These are phyloP conservation scores for Lysiphlebus fabarum DNA, from an alignment of 1,140 invertebrate species.

Conservation along the genomic window DNA sequence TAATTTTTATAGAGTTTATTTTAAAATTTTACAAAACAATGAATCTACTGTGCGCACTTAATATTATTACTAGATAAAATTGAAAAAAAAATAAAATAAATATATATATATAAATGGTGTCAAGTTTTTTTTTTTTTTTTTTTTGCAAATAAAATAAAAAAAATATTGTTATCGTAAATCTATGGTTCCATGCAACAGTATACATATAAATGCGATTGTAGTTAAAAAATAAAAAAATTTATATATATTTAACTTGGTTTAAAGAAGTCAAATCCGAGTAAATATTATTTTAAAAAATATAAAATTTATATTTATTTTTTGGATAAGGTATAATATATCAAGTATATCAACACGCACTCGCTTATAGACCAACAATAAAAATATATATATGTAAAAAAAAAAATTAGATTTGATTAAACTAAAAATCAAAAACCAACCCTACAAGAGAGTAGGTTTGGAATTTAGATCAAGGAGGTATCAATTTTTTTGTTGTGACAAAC, in stretches of 20 bases:
- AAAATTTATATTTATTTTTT: not conserved
- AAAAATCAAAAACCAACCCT: slow-evolving; percentile 43
- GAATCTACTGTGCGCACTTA: too few relatives aligned
- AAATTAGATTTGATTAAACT: slow-evolving; percentile 42
- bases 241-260: not conserved
- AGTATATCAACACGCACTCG: not conserved
- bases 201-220: too few relatives aligned
- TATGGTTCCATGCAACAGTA: too few relatives aligned
- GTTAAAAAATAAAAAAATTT: not conserved
- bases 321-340: too few relatives aligned
- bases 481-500: slow-evolving; percentile 38
- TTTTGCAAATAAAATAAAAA: too few relatives aligned
- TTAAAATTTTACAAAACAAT: too few relatives aligned
- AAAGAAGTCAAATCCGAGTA: not conserved
- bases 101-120: too few relatives aligned
- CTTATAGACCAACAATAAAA: not conserved
- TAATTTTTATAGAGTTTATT: too few relatives aligned
- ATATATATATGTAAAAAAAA: slow-evolving; percentile 12
- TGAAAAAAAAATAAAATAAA: too few relatives aligned
- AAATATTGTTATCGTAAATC: too few relatives aligned
- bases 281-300: not conserved
- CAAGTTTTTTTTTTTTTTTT: too few relatives aligned
- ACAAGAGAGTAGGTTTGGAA: slow-evolving; percentile 37
- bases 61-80: too few relatives aligned
- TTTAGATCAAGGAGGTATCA: slow-evolving; percentile 51